Evolutionary conservation across 2,113 vertebrate genomes (phyloP), one percentile per base, ranked within the genome.

Genomic region (Nothocercus nigrocapillus): DNA sequence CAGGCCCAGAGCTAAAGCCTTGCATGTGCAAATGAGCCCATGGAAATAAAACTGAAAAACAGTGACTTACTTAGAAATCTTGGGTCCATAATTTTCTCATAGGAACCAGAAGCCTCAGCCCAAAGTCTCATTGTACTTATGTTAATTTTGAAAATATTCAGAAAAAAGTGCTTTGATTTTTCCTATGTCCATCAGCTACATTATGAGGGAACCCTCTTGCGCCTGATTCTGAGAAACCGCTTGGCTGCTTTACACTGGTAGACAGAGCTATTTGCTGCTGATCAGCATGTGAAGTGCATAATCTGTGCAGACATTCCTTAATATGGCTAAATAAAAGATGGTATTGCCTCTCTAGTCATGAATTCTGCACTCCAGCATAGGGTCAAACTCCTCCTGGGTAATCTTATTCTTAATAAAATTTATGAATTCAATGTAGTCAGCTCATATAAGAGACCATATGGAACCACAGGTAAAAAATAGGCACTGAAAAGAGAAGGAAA

Each of bases 351-450:
- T 49, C 45, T 47, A 92, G 88, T 56, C 18, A 80, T 79, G 81
- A 96, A 72, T 73, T 95, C 78, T 84, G 42, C 13, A 47, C 44
- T 91, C 92, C 73, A 84, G 82, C 51, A 70, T 17, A 77, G n/a
- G 72, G 58, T 88, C 67, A 81, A 84, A 80, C 11, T 94, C 89
- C 58, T 80, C 82, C 80, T 80, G 82, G 44, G 32, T 67, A 93
- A 70, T 62, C 36, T 74, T 78, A 70, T 72, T 92, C 85, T 84
- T 42, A 85, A 84, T 49, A 85, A 67, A 14, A 7, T 81, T 88
- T 74, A 90, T 3, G 2, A 94, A 80, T n/a, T 51, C 38, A 64
- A 7, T 17, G 45, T 77, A 83, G 64, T 28, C 68, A 88, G 8
- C n/a, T 75, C 73, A 86, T 88, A 38, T 40, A 80, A 83, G 25